Evolutionary conservation across 2,797 vertebrate genomes (phyloP), one percentile per base, ranked within the genome.

Genomic region (Spinus olivaceus): DNA sequence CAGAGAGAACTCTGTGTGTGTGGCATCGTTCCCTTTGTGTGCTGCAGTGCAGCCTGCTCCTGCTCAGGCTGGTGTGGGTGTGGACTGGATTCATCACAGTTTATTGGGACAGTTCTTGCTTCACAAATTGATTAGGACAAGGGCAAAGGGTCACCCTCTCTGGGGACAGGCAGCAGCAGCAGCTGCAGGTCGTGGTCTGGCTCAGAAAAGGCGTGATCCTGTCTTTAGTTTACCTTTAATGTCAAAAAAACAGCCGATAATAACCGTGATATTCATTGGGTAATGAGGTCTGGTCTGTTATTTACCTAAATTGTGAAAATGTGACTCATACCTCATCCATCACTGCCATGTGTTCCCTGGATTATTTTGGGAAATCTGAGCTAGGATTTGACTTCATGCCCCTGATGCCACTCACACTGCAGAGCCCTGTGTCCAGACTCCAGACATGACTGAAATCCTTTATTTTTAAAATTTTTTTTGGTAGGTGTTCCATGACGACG

Each of bases 401-500:
- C 3, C 27, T 37, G 21, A 8, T 30, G 32, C 33, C 41, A 12
- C 50, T 46, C 61, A 65, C n/a, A 37, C 41, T 65, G 27, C 18
- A 27, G 25, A 35, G 17, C 3, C 11, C 6, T 3, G 2, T 23
- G 27, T 37, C 53, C 37, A n/a, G 35, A 5, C 17, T 39, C 73
- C 42, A 63, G 54, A 9, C 10, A 5, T 28, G 44, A 70, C 41
- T 28, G 44, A n/a, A 32, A 30, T 72, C 10, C 35, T 4, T 42
- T 8, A 21, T 46, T 46, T 22, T 25, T 18, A 17, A 1, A 16
- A 6, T 6, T 14, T 4, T 53, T n/a, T 64, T 33, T 24, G 4
- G 27, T 16, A 99, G 99, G 98, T 99, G 67, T 99, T 99, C 97
- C 99, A 99, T 41, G 99, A 99, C 30, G 98, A 99, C 63, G 99